Evolutionary conservation across 2,797 vertebrate genomes (phyloP).

Genomic region (Poecilia wingei): DNA sequence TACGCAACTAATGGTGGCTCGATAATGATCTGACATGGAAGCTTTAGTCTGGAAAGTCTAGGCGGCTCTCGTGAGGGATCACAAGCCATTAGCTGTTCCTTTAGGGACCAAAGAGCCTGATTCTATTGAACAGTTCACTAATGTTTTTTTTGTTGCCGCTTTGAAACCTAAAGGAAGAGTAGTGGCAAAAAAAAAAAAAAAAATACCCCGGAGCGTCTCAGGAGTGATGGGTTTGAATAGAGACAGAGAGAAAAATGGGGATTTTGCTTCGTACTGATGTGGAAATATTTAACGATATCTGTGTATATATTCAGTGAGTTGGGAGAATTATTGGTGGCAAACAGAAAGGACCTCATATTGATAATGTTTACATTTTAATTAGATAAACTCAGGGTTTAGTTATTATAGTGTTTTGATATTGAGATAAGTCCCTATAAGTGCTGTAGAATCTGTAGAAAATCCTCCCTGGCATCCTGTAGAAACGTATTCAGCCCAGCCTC

Average conservation of each 20-base stretch:
- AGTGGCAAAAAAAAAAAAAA: conserved; percentile 14
- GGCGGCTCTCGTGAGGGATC: conserved; percentile 57
- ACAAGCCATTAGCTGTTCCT: conserved; percentile 64
- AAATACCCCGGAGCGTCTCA: conserved; percentile 39
- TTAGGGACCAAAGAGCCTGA: conserved; percentile 53
- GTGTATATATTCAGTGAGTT: background rate
- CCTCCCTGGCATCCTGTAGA: background rate
- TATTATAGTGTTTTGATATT: background rate
- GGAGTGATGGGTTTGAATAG: conserved; percentile 42
- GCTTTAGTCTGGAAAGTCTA: conserved; percentile 45
- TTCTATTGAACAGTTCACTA: conserved; percentile 73
- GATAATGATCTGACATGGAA: conserved; percentile 63
- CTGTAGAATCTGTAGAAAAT: background rate
- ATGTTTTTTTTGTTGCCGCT: conserved; percentile 45
- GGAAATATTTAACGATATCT: background rate
- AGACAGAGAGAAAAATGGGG: background rate
- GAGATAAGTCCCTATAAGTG: background rate
- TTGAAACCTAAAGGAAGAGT: conserved; percentile 58
- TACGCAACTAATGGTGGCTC: conserved; percentile 49
- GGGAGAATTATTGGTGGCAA: background rate
- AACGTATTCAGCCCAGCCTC: background rate
- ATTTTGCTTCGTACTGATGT: conserved; percentile 7
- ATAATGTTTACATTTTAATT: background rate
- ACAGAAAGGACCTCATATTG: background rate
- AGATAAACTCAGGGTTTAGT: background rate